Base-by-base conservation (phyloP, 1,140 invertebrate genomes). In the Scaptomyza pallida region DNA sequence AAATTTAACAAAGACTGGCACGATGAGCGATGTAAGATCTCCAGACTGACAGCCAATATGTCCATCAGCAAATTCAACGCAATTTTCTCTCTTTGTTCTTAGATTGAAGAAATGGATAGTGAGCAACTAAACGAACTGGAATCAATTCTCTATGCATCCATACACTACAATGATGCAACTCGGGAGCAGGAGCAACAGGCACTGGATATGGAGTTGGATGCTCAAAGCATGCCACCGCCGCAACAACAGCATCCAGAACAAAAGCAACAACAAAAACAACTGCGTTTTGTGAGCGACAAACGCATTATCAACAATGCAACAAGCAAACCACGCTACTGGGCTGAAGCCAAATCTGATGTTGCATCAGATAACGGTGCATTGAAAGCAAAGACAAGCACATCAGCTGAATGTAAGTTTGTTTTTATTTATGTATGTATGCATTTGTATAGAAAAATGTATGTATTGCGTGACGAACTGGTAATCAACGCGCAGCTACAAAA, bases 71-170 rank as follows among this genome's bases (percentile, higher is more conserved):
- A 16, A 3, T 8, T 2, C n/a, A 21, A 6, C 0, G 9, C 9
- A 21, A 43, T 50, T 5, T 48, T 15, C 2, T 15, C 2, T 30
- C 5, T 13, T 9, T 62, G 5, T 41, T 62, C 52, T 23, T 40
- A 90, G 89, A 74, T 90, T 45, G 89, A 90, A 17, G 81, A 86
- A 54, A 67, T 90, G 56, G 89, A 90, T 45, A 75, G 60, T 37
- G 89, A 91, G 17, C 70, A 73, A 35, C 68, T 93, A 17, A 85
- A 93, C 82, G 90, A 91, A 54, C 63, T 92, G 26, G 92, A 92
- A 70, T 86, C 90, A 43, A 86, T 85, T 56, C 79, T 92, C 0
- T 92, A 92, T 54, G 88, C 90, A 30, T 89, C 91, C 68, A 82
- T 92, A 65, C 75, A 85, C 33, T 89, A 85, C 44, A 80, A 72